Evolutionary conservation across 2,113 vertebrate species (phyloP), one percentile per base, ranked within the genome.

Genomic region (Galeopterus variegatus): DNA sequence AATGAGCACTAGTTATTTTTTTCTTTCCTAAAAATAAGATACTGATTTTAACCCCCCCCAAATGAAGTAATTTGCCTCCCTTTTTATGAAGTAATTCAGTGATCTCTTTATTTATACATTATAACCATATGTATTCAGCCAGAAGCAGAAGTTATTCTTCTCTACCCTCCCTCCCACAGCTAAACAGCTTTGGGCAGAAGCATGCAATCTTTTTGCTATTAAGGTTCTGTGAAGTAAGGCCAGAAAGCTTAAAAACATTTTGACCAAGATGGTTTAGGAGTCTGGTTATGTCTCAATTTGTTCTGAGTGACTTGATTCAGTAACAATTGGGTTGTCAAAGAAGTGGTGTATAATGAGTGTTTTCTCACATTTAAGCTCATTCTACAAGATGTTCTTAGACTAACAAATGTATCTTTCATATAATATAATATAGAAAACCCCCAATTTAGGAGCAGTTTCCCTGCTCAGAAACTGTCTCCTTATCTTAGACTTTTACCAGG

Each of bases 41-140:
- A 50, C 45, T 97, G 95, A 85, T 6, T 67, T 70, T 70, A 10
- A 2, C 3, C 19, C 52, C 76, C 54, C 19, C 1, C n/a, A n/a
- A n/a, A n/a, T n/a, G n/a, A n/a, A n/a, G n/a, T n/a, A n/a, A n/a
- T n/a, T n/a, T n/a, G n/a, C n/a, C n/a, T n/a, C 54, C 7, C 21
- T 81, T 90, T 92, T 96, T 45, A 65, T 79, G 73, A 95, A 95
- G 48, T 92, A 90, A 91, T 87, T 95, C 79, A 72, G n/a, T 94
- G 79, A 96, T 97, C 48, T 83, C 17, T 82, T 97, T 97, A 95
- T 98, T 95, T 90, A 89, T 96, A 65, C 93, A 88, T 98, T 97
- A 28, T 95, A 95, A 96, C 65, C 93, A 64, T 97, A 94, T 98
- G 92, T 90, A 96, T 96, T 95, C 60, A 96, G 94, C 62, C 64